Conservation (phyloP, 1,140 invertebrate genomes). For the Antheraea mylitta region DNA sequence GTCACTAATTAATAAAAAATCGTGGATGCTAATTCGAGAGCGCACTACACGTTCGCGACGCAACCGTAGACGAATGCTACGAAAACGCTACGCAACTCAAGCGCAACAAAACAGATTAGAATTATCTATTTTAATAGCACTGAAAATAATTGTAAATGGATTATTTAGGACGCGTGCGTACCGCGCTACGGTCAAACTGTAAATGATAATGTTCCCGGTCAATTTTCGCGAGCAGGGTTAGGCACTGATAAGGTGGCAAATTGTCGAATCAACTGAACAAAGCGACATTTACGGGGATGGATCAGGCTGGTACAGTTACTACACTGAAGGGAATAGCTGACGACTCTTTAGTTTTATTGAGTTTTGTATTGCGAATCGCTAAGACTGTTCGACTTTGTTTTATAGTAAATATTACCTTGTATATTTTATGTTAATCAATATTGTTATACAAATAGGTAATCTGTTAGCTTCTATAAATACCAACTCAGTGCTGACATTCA, state of each 20-base stretch:
- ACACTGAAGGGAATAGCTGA: slow-evolving; percentile 32
- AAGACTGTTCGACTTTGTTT: no score
- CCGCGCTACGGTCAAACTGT: slow-evolving; percentile 43
- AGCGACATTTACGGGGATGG: slow-evolving; percentile 24
- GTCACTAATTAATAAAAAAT: slow-evolving; percentile 17
- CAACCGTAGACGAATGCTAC: slow-evolving; percentile 55
- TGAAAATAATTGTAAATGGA: slow-evolving; percentile 20
- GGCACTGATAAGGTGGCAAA: slow-evolving; percentile 48
- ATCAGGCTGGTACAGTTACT: slow-evolving; percentile 28
- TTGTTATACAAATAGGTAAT: no score
- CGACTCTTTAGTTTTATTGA: not conserved
- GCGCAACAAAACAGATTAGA: slow-evolving; percentile 31
- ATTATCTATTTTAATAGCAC: slow-evolving; percentile 39
- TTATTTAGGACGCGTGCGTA: slow-evolving; percentile 38
- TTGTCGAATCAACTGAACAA: slow-evolving; percentile 50
- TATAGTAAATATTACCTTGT: no score
- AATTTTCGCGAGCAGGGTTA: slow-evolving; percentile 33
- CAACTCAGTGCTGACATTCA: no score
- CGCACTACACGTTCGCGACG: slow-evolving; percentile 37
- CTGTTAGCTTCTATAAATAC: no score
- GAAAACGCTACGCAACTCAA: slow-evolving; percentile 45
- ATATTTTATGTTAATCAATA: no score
- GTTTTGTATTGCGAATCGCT: not conserved
- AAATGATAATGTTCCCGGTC: slow-evolving; percentile 48
- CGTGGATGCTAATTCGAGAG: slow-evolving; percentile 16